Evolutionary conservation across 2,113 vertebrate species (phyloP).

Genomic region (Macaca mulatta): DNA sequence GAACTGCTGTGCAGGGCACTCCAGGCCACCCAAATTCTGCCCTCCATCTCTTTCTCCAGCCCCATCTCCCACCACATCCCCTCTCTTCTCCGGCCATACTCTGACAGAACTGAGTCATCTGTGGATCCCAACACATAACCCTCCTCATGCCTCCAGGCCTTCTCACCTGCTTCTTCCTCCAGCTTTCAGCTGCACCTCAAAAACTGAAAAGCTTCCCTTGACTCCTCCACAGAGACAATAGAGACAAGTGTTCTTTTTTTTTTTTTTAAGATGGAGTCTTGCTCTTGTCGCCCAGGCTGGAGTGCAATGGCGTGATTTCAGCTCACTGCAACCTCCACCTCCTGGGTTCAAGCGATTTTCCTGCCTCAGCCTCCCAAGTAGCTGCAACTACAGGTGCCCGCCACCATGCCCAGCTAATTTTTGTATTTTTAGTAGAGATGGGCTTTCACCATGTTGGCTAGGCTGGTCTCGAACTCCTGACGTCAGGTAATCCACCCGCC

Average conservation of each 20-base stretch:
- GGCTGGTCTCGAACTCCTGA: no score
- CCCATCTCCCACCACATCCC: neutral
- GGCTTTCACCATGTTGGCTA: no score
- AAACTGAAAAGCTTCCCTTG: neutral
- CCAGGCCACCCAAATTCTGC: neutral
- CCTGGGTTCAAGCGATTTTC: no score
- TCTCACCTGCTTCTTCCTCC: neutral
- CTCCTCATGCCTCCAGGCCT: neutral
- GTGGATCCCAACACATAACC: neutral
- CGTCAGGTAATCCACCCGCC: no score
- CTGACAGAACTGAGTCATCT: neutral
- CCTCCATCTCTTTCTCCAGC: neutral
- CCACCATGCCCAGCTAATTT: no score
- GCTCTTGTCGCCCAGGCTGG: no score
- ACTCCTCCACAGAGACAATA: neutral
- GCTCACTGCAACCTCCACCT: no score
- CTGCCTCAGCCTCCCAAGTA: no score
- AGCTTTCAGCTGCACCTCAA: neutral
- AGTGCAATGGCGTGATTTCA: no score
- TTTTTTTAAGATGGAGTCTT: no score
- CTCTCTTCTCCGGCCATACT: neutral
- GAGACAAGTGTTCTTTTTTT: neutral
- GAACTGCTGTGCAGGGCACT: neutral
- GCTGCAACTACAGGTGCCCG: no score
- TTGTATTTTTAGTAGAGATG: no score